Evolutionary conservation across 2,113 vertebrate species (phyloP).

Genomic region (Salvelinus alpinus): DNA sequence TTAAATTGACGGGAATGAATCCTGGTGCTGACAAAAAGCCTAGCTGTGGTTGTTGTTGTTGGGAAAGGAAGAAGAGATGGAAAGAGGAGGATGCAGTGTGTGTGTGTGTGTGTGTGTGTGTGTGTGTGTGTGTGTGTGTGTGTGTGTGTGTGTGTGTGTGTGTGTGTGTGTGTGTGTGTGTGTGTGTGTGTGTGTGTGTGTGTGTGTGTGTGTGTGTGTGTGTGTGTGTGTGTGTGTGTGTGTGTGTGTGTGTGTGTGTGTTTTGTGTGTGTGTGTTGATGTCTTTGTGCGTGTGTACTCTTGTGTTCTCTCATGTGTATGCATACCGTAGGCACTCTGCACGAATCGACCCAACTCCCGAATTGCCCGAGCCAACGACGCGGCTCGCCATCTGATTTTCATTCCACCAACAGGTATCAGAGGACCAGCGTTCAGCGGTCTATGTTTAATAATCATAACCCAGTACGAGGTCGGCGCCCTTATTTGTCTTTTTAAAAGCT

Average conservation of each 20-base stretch:
- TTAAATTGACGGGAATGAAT: slow-evolving; percentile 6
- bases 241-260: not conserved
- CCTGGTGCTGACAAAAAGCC: not conserved
- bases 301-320: too few species aligned
- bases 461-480: not conserved
- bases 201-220: not conserved
- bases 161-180: not conserved
- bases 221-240: not conserved
- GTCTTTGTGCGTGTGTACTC: too few species aligned
- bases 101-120: too few species aligned
- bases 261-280: too few species aligned
- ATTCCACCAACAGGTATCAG: not conserved
- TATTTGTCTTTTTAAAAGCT: slow-evolving; percentile 8
- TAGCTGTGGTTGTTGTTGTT: not conserved
- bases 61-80: not conserved
- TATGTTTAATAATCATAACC: not conserved
- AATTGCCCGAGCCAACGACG: too few species aligned
- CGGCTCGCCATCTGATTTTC: not conserved
- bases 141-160: not conserved
- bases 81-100: not conserved
- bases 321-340: too few species aligned
- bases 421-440: not conserved
- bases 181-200: too few species aligned
- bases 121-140: not conserved
- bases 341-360: too few species aligned